Base-by-base conservation (phyloP, 2,888 invertebrate genomes). In the Synanthedon vespiformis region DNA sequence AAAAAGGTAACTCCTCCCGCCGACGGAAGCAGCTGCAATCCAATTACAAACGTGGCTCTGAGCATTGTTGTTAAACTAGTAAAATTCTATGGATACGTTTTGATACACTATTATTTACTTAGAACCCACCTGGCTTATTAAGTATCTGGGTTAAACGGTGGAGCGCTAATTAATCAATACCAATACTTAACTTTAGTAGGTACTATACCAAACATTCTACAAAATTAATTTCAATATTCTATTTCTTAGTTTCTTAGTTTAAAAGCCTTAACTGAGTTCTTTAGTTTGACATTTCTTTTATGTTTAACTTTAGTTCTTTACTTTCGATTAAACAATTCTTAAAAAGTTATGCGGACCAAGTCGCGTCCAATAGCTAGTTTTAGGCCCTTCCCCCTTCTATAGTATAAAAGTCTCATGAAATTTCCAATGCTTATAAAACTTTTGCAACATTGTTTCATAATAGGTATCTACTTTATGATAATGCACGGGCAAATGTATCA, bases 21-120 rank as follows among this genome's bases (percentile, higher is more conserved):
- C 70, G 67, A 69, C 83, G 87, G 87, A 87, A 86, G 72, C 87
- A 87, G 87, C 86, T 87, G 87, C 86, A 76, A 63, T 68, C 66
- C 68, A 81, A 86, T 86, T 84, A 84, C 77, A 75, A 80, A 77
- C 77, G 74, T 67, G 76, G 65, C 64, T 73, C 68, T 76, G 73
- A 72, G 74, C 78, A 78, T 78, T 75, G 74, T 65, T 16, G 48
- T 16, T 48, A 10, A 69, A 69, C 73, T 75, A 74, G 70, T 67
- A 64, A 65, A 62, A 53, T 60, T 62, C 53, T 53, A 54, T 56
- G 57, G 54, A 56, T 52, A 57, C 53, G 61, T 61, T 59, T 59
- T 27, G 49, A 56, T 57, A 57, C 54, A 57, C 57, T 60, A 54
- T 61, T 59, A 58, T 56, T 70, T 68, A 67, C 65, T 67, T 64